Evolutionary conservation across 2,888 invertebrate genomes (phyloP), one percentile per base, ranked within the genome.

Genomic region (Spatulosminthurus flaviceps): DNA sequence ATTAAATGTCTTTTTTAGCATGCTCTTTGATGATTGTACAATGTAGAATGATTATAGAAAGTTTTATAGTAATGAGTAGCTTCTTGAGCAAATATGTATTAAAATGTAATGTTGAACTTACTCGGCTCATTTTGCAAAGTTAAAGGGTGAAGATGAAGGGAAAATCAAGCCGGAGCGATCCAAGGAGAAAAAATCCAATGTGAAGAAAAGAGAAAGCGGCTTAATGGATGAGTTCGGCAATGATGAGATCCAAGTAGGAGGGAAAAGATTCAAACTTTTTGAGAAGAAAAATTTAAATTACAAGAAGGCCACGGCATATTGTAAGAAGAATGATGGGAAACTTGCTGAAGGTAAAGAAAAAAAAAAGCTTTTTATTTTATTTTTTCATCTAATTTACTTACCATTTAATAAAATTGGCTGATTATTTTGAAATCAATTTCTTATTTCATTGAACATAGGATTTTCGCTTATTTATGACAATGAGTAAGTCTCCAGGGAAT

Each of bases 241-340:
- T 26, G 83, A 84, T 66, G 75, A 82, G 1, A 42, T 81, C 24
- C n/a, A 81, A 29, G 81, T 83, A 5, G 70, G 77, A 21, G 71
- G 76, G 26, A 85, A 84, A 43, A 72, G 81, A 19, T 85, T 82
- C 80, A 84, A 84, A 73, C 29, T 85, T n/a, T 85, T 80, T 64
- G 85, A 85, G 70, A 85, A 82, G 66, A 83, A 83, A 60, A 71
- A 80, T 2, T 72, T 85, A 11, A 82, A 81, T 60, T 79, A 82
- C 75, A 81, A 84, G 61, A 82, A 82, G 70, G 84, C 85, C 4
- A 78, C 79, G 22, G 80, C 82, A 24, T 83, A 81, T 34, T 85
- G 85, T 67, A 83, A 79, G 43, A 83, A 78, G 26, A 70, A 81
- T 1, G 67, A 76, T 28, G 76, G 76, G n/a, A 42, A 76, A 29